These are phyloP conservation scores for Diphyllodes magnificus DNA, from an alignment of 2,113 vertebrate genomes.

Conservation along the genomic window DNA sequence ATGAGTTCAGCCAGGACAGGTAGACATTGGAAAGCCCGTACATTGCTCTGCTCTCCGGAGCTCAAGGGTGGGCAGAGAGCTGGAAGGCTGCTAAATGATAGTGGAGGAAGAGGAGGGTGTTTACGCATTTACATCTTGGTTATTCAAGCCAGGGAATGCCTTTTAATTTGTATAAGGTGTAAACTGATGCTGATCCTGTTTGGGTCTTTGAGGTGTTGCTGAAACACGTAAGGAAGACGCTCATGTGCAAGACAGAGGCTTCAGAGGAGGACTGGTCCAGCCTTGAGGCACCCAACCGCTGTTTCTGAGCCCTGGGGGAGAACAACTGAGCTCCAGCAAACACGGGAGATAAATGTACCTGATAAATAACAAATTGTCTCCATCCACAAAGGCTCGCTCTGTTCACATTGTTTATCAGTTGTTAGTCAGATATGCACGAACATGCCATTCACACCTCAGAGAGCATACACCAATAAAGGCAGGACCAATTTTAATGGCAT, in stretches of 20 bases:
- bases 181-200: not conserved
- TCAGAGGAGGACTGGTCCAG: not conserved
- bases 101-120: not conserved
- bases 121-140: not conserved
- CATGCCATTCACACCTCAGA: not conserved
- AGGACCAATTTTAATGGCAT: not conserved
- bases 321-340: not conserved
- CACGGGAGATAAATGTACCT: not conserved
- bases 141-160: not conserved
- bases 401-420: slow-evolving; percentile 2
- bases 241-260: not conserved
- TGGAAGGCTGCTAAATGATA: not conserved
- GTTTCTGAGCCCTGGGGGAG: not conserved
- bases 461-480: not conserved
- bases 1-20: too few species aligned
- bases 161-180: not conserved
- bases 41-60: rapidly evolving
- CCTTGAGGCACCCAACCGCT: not conserved
- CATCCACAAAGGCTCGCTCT: not conserved
- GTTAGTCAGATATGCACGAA: not conserved
- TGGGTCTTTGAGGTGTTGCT: not conserved
- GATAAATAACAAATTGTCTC: slow-evolving; percentile 23
- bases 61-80: not conserved
- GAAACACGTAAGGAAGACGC: not conserved
- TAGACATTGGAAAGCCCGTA: rapidly evolving